phyloP scores from a whole-genome alignment of 2,113 vertebrate genomes.

The Eidolon helvum region DNA sequence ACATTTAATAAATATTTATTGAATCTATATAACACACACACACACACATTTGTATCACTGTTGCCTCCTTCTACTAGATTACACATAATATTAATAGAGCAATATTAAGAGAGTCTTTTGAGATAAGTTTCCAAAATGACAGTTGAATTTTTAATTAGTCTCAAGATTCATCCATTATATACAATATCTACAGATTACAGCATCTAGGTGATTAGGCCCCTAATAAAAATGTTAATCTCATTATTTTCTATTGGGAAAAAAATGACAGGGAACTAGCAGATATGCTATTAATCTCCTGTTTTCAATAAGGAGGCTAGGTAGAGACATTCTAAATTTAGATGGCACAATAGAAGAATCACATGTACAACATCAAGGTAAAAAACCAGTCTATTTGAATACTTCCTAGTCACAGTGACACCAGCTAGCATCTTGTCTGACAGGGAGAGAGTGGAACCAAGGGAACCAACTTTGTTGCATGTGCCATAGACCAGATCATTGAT shows the following conservation, averaged over 20 bases:
- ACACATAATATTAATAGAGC: background rate
- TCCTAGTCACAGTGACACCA: background rate
- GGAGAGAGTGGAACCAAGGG: background rate
- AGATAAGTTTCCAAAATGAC: background rate
- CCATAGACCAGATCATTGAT: background rate
- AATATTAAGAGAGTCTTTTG: background rate
- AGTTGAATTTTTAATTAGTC: background rate
- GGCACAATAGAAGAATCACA: background rate
- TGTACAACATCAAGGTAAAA: background rate
- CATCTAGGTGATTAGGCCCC: no score
- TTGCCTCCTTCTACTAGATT: background rate
- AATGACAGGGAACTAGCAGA: background rate
- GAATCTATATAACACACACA: background rate
- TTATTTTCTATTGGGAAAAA: background rate
- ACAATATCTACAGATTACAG: background rate
- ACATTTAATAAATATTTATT: background rate
- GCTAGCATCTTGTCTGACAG: background rate
- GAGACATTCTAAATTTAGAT: background rate
- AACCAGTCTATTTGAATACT: background rate
- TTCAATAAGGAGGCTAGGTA: background rate
- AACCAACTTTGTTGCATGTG: background rate
- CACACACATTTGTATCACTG: background rate
- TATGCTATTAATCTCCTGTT: background rate
- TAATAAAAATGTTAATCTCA: background rate
- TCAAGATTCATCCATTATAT: background rate